These are phyloP conservation scores for Thysanoteuthis rhombus DNA, from an alignment of 2,888 invertebrate genomes.

Conservation along the genomic window DNA sequence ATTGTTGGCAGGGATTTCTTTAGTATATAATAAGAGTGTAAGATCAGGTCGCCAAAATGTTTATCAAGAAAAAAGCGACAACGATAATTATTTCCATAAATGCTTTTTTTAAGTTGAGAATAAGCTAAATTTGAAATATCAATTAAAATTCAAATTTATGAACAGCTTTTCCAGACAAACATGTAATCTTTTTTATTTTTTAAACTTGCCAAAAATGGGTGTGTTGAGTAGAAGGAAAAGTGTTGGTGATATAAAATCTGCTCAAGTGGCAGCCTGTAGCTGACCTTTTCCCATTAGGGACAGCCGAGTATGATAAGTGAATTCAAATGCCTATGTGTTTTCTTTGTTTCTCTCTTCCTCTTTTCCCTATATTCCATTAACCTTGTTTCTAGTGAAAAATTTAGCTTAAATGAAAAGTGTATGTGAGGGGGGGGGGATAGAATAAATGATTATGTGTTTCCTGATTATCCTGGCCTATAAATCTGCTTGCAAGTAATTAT, in stretches of 20 bases:
- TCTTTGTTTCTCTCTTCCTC: neutral
- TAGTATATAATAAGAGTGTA: too few species aligned
- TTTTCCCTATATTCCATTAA: neutral
- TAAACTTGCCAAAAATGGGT: neutral
- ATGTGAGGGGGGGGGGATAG: neutral
- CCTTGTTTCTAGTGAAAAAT: neutral
- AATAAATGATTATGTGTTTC: neutral
- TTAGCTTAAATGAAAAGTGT: neutral
- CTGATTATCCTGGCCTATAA: neutral
- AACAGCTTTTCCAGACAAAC: neutral
- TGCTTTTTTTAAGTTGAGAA: too few species aligned
- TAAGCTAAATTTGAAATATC: too few species aligned
- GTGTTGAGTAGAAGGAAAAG: neutral
- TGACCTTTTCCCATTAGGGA: neutral
- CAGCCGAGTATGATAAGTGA: constrained; percentile 12
- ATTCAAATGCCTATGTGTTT: neutral
- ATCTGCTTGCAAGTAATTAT: constrained; percentile 12
- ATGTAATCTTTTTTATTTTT: neutral
- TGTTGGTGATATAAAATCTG: neutral
- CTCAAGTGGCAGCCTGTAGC: neutral
- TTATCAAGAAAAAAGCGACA: too few species aligned
- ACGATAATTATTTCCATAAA: too few species aligned
- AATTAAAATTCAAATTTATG: neutral
- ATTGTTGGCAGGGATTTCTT: too few species aligned
- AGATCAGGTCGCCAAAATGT: too few species aligned